These are phyloP conservation scores for Chironomus riparius DNA, from an alignment of 2,888 invertebrate species.

Conservation along the genomic window DNA sequence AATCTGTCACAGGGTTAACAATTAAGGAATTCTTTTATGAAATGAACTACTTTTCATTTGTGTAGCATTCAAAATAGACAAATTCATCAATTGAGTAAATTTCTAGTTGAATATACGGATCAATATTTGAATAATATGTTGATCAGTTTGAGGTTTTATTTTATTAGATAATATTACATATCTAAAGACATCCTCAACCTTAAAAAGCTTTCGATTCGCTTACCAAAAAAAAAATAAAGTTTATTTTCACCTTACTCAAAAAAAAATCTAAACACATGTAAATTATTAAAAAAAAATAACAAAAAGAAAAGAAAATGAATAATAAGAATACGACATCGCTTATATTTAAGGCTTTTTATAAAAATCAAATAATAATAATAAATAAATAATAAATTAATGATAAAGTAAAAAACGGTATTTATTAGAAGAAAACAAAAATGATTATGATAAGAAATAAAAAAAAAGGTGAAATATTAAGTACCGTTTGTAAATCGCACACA, in stretches of 20 bases:
- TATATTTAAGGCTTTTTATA: conserved; percentile 27
- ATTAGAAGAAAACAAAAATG: not conserved
- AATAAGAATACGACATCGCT: conserved; percentile 24
- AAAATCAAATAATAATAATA: not conserved
- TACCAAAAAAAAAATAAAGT: not conserved
- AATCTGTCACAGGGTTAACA: too few relatives aligned
- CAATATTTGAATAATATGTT: too few relatives aligned
- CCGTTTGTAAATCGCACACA: not conserved
- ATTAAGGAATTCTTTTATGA: too few relatives aligned
- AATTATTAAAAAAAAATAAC: not conserved
- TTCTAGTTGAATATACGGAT: too few relatives aligned
- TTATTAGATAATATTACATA: too few relatives aligned
- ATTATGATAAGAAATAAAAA: not conserved
- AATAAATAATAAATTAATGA: conserved; percentile 9
- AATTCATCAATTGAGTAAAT: too few relatives aligned
- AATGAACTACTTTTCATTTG: too few relatives aligned
- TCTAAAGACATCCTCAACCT: too few relatives aligned
- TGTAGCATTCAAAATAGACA: too few relatives aligned
- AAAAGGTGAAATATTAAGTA: not conserved
- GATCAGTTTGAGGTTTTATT: too few relatives aligned
- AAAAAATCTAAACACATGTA: not conserved
- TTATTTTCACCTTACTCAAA: not conserved
- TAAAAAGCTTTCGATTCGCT: too few relatives aligned
- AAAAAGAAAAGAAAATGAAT: not conserved
- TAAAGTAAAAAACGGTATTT: conserved; percentile 7